Evolutionary conservation across 2,113 vertebrate genomes (phyloP).

Genomic region (Ursus arctos): DNA sequence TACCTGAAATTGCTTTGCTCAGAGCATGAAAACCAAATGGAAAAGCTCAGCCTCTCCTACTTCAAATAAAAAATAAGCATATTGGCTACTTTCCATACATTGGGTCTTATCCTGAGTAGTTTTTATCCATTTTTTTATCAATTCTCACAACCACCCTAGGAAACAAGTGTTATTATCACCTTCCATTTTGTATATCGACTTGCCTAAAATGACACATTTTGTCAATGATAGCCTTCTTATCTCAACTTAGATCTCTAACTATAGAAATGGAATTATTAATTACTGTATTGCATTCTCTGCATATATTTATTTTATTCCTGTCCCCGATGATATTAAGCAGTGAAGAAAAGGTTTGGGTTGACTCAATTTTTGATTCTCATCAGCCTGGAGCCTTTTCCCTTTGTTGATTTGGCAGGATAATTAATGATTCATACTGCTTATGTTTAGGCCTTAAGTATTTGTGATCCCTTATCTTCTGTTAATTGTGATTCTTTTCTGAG

Average conservation of each 20-base stretch:
- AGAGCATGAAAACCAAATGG: background rate
- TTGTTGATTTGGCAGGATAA: background rate
- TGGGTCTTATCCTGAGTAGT: background rate
- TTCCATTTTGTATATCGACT: background rate
- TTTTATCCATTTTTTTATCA: conserved; percentile 4
- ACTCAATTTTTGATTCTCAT: background rate
- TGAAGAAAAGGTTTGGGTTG: conserved; percentile 30
- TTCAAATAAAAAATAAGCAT: background rate
- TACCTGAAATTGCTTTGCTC: conserved; percentile 2
- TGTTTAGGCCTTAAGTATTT: background rate
- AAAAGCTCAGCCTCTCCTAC: background rate
- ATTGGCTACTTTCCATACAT: background rate
- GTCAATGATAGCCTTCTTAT: background rate
- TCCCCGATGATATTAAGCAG: background rate
- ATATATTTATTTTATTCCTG: background rate
- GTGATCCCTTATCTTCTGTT: background rate
- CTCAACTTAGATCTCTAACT: background rate
- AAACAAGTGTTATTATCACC: background rate
- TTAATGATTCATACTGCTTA: conserved; percentile 2
- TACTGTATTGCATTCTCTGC: background rate
- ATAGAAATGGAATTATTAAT: background rate
- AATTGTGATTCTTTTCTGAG: background rate
- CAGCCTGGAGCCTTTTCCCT: background rate
- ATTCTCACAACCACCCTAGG: background rate
- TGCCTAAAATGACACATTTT: background rate